Percentiles rank a stretch among this genome's conserved stretches.
These are phyloP conservation scores for Leptinotarsa rubiginosa DNA, from an alignment of 2,888 invertebrate species.

Conservation along the genomic window DNA sequence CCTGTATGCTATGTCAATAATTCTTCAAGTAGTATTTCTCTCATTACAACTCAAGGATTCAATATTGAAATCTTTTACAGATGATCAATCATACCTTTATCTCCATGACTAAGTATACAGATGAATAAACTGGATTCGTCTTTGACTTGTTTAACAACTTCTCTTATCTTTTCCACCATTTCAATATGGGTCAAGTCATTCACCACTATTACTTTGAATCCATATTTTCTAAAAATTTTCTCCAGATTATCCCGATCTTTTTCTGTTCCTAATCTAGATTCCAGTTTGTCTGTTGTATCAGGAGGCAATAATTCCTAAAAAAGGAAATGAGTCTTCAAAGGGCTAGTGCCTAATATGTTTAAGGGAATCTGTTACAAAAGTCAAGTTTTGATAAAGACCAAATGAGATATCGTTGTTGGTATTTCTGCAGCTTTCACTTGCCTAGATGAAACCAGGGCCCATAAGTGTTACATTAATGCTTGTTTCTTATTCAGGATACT, in stretches of 20 bases:
- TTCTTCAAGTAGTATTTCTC: too few species aligned
- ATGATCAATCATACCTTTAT: constrained; percentile 54
- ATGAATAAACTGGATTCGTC: constrained; percentile 64
- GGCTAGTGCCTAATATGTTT: not conserved
- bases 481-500: too few species aligned
- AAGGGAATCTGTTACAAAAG: not conserved
- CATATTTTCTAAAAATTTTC: constrained; percentile 61
- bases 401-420: too few species aligned
- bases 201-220: constrained; percentile 58
- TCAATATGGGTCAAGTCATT: constrained; percentile 58
- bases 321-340: constrained; percentile 36
- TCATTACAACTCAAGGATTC: too few species aligned
- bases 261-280: constrained; percentile 62
- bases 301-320: constrained; percentile 56
- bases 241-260: constrained; percentile 59
- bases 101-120: constrained; percentile 67
- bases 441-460: too few species aligned
- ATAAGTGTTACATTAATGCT: too few species aligned
- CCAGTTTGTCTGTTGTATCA: constrained; percentile 47
- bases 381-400: too few species aligned
- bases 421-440: too few species aligned
- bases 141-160: constrained; percentile 53
- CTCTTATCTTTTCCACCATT: constrained; percentile 54
- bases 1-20: too few species aligned
- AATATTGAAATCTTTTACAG: too few species aligned